Percentiles rank a stretch among this genome's conserved stretches.
phyloP scores from a whole-genome alignment of 2,113 vertebrate species.

The Engystomops pustulosus region DNA sequence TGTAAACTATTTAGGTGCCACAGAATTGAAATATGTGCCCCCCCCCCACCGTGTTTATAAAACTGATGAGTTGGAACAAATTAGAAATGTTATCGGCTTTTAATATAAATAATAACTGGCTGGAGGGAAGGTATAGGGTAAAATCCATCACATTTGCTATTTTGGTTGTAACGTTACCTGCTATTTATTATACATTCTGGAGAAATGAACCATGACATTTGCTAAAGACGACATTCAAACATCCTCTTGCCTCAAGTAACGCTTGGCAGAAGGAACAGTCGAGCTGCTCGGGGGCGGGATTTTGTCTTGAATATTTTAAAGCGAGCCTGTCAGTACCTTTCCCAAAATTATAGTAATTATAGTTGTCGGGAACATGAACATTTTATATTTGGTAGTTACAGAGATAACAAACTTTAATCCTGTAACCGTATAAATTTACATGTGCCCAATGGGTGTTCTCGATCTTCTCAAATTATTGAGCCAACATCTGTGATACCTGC shows the following conservation, averaged over 20 bases:
- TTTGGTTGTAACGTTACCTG: background rate
- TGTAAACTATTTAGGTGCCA: background rate
- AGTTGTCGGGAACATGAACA: too few relatives aligned
- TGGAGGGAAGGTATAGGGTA: background rate
- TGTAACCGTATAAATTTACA: too few relatives aligned
- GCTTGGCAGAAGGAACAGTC: background rate
- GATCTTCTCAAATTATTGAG: too few relatives aligned
- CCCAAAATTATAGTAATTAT: too few relatives aligned
- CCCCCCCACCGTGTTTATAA: background rate
- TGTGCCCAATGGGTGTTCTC: too few relatives aligned
- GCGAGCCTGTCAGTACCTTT: too few relatives aligned
- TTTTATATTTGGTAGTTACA: too few relatives aligned
- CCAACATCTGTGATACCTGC: too few relatives aligned
- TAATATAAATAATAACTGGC: constrained; percentile 1
- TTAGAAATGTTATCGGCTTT: constrained; percentile 24
- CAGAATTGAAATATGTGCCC: background rate
- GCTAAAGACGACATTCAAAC: background rate
- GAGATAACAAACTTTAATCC: too few relatives aligned
- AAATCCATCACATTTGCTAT: background rate
- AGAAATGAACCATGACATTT: background rate
- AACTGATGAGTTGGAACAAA: constrained; percentile 41
- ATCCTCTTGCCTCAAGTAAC: background rate
- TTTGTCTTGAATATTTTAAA: background rate
- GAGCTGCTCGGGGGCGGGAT: background rate
- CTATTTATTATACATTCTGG: background rate